Evolutionary conservation across 2,797 vertebrate species (phyloP).

Genomic region (Hirundo rustica): DNA sequence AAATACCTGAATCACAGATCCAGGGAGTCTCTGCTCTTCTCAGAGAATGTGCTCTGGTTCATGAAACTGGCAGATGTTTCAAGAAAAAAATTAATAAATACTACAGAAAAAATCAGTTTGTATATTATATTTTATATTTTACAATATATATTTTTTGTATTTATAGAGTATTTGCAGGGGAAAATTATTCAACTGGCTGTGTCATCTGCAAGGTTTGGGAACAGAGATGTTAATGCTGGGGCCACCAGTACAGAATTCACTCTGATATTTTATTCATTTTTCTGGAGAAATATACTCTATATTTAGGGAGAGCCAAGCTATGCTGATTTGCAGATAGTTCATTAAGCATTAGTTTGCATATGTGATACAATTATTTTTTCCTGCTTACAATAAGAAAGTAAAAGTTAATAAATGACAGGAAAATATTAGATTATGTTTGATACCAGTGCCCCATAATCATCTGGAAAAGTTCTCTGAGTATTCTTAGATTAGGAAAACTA

Average conservation of each 20-base stretch:
- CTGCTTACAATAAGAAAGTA: neutral
- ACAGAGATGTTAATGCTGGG: neutral
- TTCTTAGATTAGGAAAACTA: neutral
- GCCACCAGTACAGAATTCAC: neutral
- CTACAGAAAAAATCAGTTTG: neutral
- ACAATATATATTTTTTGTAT: neutral
- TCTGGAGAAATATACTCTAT: neutral
- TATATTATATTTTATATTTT: neutral
- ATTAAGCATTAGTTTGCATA: neutral
- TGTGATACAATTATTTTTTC: neutral
- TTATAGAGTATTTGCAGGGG: neutral
- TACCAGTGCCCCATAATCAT: accelerated
- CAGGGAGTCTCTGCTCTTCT: neutral
- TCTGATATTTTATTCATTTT: neutral
- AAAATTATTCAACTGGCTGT: neutral
- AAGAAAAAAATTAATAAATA: neutral
- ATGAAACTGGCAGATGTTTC: neutral
- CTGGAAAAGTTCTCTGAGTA: neutral
- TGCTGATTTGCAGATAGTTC: neutral
- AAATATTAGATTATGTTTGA: neutral
- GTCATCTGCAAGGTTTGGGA: neutral
- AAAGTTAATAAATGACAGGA: neutral
- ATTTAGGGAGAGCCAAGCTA: neutral
- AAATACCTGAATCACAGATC: neutral
- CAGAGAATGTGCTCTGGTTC: neutral